Evolutionary conservation across 2,888 invertebrate genomes (phyloP).

Genomic region (Coenonympha arcania): DNA sequence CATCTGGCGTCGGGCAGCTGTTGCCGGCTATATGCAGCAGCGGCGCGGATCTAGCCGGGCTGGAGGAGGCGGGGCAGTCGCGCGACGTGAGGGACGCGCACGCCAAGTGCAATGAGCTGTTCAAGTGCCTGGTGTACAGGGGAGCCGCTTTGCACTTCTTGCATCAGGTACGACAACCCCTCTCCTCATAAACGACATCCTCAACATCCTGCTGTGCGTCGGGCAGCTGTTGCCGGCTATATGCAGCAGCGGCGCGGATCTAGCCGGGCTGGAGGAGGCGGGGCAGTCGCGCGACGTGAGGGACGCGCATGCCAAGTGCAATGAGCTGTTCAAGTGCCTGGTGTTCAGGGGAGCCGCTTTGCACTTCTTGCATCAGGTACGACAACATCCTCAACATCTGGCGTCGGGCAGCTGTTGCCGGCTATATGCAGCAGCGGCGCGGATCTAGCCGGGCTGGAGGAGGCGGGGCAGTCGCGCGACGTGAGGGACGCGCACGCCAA

Average conservation of each 20-base stretch:
- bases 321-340: too few species aligned
- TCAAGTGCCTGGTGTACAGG: conserved; percentile 81
- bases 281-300: too few species aligned
- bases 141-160: conserved; percentile 83
- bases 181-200: conserved; percentile 81
- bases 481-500: conserved; percentile 88
- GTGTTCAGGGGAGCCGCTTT: too few species aligned
- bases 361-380: too few species aligned
- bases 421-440: conserved; percentile 78
- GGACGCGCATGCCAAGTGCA: too few species aligned
- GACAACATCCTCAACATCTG: conserved; percentile 80
- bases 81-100: conserved; percentile 86
- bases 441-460: conserved; percentile 74
- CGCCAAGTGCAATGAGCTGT: conserved; percentile 85
- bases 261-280: too few species aligned
- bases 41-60: conserved; percentile 76
- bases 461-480: conserved; percentile 76
- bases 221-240: conserved; percentile 81
- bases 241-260: conserved; percentile 75
- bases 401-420: conserved; percentile 82
- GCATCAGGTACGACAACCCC: conserved; percentile 77
- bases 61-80: conserved; percentile 73
- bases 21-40: conserved; percentile 79
- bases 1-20: conserved; percentile 82
- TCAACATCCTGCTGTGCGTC: conserved; percentile 84